These are phyloP conservation scores for Alfaro cultratus DNA, from an alignment of 2,797 vertebrate species.

Conservation along the genomic window DNA sequence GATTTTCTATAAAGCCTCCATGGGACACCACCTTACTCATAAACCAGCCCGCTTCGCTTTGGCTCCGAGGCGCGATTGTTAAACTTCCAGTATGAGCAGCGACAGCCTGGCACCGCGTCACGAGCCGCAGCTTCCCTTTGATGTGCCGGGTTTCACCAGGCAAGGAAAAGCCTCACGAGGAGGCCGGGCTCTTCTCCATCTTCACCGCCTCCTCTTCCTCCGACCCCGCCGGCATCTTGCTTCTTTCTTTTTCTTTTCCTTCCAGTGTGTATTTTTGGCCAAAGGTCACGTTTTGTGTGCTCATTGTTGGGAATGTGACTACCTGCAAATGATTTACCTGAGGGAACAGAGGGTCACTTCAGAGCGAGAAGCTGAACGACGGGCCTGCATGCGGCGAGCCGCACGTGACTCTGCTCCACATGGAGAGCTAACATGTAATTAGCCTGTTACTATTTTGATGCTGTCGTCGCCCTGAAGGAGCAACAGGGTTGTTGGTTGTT, in stretches of 20 bases:
- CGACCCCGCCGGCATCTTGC: slow-evolving; percentile 34
- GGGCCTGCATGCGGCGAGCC: slow-evolving; percentile 22
- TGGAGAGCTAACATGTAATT: slow-evolving; percentile 80
- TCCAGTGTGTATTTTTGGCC: slow-evolving; percentile 38
- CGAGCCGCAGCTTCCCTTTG: slow-evolving; percentile 69
- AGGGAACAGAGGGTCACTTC: slow-evolving; percentile 24
- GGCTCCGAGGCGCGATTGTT: slow-evolving; percentile 51
- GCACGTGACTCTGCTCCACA: slow-evolving; percentile 60
- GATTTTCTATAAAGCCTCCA: slow-evolving; percentile 11
- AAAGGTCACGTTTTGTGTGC: slow-evolving; percentile 44
- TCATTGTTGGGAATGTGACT: slow-evolving; percentile 36
- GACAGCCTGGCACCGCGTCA: slow-evolving; percentile 65
- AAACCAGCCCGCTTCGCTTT: slow-evolving; percentile 18
- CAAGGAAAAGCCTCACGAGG: slow-evolving; percentile 61
- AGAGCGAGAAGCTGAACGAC: slow-evolving; percentile 47
- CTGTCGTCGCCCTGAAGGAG: slow-evolving; percentile 55
- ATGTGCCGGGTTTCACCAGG: slow-evolving; percentile 63
- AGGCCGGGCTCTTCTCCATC: slow-evolving; percentile 48
- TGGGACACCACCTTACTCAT: slow-evolving; percentile 21
- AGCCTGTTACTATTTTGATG: slow-evolving; percentile 79
- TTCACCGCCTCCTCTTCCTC: slow-evolving; percentile 35
- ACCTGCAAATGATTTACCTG: slow-evolving; percentile 61
- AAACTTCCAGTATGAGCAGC: slow-evolving; percentile 50
- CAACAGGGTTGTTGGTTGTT: slow-evolving; percentile 54
- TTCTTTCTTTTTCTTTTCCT: neutral